phyloP scores from a whole-genome alignment of 2,113 vertebrate genomes.

The Strix uralensis region DNA sequence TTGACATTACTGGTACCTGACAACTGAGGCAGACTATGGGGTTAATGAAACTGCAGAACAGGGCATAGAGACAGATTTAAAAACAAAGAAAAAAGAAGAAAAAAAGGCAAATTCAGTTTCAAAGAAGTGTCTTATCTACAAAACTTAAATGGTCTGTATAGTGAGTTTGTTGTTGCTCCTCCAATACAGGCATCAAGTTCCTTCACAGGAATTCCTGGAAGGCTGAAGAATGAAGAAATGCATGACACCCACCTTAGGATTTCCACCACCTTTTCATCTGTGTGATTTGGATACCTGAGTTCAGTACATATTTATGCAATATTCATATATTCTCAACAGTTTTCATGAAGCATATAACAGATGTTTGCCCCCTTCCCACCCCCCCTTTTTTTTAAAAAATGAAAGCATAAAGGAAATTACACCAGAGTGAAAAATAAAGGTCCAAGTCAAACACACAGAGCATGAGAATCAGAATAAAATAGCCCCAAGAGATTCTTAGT shows the following conservation, averaged over 20 bases:
- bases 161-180: background rate
- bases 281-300: background rate
- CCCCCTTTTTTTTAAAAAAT: rapidly evolving
- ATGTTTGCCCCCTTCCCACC: background rate
- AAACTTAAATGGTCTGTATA: background rate
- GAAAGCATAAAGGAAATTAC: background rate
- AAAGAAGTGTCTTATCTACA: background rate
- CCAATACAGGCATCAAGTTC: background rate
- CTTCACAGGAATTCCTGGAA: background rate
- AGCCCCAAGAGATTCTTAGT: background rate
- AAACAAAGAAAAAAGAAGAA: no score
- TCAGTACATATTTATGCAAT: background rate
- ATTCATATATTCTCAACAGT: background rate
- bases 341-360: background rate
- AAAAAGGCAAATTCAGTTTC: background rate
- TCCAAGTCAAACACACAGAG: background rate
- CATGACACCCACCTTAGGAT: background rate
- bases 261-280: background rate
- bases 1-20: background rate
- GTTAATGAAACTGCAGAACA: background rate
- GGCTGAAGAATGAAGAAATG: background rate
- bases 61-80: background rate
- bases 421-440: background rate
- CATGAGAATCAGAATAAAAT: background rate
- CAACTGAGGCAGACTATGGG: background rate